phyloP scores from a whole-genome alignment of 2,888 invertebrate species.

The Oscheius sp. region DNA sequence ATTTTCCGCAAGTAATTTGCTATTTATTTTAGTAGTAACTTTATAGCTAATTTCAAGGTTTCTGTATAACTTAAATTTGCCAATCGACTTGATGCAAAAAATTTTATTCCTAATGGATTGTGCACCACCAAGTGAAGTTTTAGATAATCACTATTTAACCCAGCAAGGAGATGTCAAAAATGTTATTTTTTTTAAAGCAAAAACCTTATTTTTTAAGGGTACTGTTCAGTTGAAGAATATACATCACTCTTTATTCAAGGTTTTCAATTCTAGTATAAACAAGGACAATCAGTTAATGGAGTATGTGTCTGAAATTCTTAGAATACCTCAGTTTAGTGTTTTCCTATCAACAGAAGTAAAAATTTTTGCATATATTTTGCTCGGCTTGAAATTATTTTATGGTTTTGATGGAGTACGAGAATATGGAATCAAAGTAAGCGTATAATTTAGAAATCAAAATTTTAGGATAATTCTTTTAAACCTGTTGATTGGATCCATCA shows the following conservation, averaged over 20 bases:
- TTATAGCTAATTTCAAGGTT: conserved; percentile 32
- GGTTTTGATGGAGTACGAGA: conserved; percentile 47
- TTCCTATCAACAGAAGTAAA: conserved; percentile 51
- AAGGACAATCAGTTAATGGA: too few species aligned
- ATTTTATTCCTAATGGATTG: conserved; percentile 27
- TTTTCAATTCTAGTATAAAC: too few species aligned
- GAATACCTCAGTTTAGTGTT: conserved; percentile 33
- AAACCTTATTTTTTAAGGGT: neutral
- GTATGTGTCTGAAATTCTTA: neutral
- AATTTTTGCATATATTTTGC: conserved; percentile 47
- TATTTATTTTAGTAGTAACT: neutral
- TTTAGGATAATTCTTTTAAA: neutral
- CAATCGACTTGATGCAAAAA: conserved; percentile 41
- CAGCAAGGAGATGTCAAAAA: conserved; percentile 27
- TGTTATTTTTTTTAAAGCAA: neutral
- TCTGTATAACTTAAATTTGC: conserved; percentile 54
- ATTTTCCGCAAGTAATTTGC: conserved; percentile 37
- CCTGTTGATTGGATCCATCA: conserved; percentile 41
- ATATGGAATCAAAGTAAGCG: conserved; percentile 10
- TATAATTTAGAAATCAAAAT: conserved; percentile 2
- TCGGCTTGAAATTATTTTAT: conserved; percentile 53
- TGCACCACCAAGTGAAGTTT: conserved; percentile 6
- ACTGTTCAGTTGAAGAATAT: too few species aligned
- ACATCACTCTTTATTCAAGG: too few species aligned
- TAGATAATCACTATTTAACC: neutral